Evolutionary conservation across 2,797 vertebrate genomes (phyloP).

Genomic region (Sebastes oblongus): DNA sequence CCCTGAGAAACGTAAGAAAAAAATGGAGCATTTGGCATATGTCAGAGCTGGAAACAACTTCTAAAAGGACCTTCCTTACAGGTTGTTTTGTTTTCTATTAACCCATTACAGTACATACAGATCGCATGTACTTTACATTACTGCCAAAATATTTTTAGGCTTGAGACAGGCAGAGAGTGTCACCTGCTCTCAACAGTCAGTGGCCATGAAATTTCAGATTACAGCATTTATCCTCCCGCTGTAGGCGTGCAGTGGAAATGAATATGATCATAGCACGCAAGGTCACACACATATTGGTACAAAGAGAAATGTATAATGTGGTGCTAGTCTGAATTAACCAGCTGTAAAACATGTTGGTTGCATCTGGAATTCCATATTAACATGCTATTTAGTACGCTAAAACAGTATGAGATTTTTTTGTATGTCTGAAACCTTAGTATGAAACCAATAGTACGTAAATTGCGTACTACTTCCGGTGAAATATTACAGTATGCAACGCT

Average conservation of each 20-base stretch:
- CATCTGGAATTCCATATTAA: too few relatives aligned
- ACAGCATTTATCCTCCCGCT: not conserved
- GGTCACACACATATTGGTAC: not conserved
- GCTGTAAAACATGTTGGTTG: not conserved
- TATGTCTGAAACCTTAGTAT: too few relatives aligned
- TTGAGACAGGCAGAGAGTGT: not conserved
- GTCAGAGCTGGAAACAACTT: not conserved
- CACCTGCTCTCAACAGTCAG: not conserved
- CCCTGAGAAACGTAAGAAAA: not conserved
- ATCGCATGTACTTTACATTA: not conserved
- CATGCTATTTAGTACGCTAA: too few relatives aligned
- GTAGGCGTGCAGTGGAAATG: not conserved
- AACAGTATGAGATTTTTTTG: too few relatives aligned
- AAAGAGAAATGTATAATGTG: not conserved
- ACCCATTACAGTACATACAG: not conserved
- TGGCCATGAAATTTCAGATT: not conserved
- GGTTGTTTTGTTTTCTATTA: not conserved
- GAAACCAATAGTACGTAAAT: too few relatives aligned
- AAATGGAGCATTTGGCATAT: slow-evolving; percentile 26
- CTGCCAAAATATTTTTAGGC: not conserved
- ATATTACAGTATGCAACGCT: too few relatives aligned
- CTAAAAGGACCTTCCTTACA: not conserved
- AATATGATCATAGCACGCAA: not conserved
- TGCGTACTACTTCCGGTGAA: too few relatives aligned
- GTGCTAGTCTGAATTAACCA: not conserved